These are phyloP conservation scores for Diarsia rubi DNA, from an alignment of 2,888 invertebrate species.

Conservation along the genomic window DNA sequence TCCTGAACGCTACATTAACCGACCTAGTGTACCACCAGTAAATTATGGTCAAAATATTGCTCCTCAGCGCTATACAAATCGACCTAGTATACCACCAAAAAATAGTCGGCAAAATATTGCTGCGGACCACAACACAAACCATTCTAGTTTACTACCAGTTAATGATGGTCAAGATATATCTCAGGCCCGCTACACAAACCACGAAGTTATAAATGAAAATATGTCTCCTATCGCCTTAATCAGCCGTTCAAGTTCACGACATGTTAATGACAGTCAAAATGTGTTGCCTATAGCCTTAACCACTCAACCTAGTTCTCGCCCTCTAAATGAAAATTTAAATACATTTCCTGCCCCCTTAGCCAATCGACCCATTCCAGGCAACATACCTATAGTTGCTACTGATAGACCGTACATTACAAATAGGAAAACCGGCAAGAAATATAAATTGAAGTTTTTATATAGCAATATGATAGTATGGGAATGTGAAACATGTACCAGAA, in stretches of 20 bases:
- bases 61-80: neutral
- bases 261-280: neutral
- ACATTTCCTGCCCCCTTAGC: neutral
- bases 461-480: conserved; percentile 22
- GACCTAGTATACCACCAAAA: neutral
- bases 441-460: neutral
- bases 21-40: neutral
- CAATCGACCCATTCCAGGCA: neutral
- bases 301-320: neutral
- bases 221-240: neutral
- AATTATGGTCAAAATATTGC: neutral
- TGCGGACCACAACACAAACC: neutral
- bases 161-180: neutral
- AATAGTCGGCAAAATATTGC: neutral
- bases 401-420: neutral
- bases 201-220: neutral
- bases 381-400: neutral
- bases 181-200: neutral
- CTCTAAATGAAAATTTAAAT: neutral
- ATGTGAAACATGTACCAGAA: conserved; percentile 28
- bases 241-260: neutral
- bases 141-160: neutral
- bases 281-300: neutral
- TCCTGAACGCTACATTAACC: neutral
- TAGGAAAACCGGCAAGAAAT: neutral